These are phyloP conservation scores for Mus caroli DNA, from an alignment of 2,797 vertebrate genomes.

Conservation along the genomic window DNA sequence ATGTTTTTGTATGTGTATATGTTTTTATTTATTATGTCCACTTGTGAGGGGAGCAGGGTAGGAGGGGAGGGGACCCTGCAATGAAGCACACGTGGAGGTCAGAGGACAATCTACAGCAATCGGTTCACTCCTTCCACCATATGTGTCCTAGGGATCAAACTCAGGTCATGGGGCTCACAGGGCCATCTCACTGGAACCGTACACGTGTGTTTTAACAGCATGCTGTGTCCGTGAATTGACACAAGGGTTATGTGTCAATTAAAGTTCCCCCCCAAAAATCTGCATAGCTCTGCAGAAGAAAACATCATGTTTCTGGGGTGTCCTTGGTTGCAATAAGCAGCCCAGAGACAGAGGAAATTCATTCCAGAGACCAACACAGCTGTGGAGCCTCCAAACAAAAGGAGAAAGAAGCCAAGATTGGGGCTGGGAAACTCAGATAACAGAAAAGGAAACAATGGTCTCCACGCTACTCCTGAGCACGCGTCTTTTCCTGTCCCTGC, in stretches of 20 bases:
- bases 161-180: neutral
- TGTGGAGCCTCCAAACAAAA: neutral
- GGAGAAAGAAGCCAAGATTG: slow-evolving; percentile 45
- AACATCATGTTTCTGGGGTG: neutral
- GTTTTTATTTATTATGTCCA: neutral
- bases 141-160: neutral
- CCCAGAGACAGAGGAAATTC: neutral
- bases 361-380: neutral
- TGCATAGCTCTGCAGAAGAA: neutral
- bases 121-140: neutral
- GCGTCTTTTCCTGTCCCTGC: neutral
- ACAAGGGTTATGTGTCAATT: neutral
- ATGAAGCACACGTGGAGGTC: neutral
- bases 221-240: fast-evolving
- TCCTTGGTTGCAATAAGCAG: neutral
- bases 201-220: neutral
- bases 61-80: neutral
- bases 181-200: neutral
- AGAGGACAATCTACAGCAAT: neutral
- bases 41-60: neutral
- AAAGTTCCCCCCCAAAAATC: neutral
- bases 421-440: neutral
- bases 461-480: neutral
- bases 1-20: neutral
- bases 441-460: neutral